Base-by-base conservation (phyloP, 2,888 invertebrate species). In the Ennomos quercinarius region DNA sequence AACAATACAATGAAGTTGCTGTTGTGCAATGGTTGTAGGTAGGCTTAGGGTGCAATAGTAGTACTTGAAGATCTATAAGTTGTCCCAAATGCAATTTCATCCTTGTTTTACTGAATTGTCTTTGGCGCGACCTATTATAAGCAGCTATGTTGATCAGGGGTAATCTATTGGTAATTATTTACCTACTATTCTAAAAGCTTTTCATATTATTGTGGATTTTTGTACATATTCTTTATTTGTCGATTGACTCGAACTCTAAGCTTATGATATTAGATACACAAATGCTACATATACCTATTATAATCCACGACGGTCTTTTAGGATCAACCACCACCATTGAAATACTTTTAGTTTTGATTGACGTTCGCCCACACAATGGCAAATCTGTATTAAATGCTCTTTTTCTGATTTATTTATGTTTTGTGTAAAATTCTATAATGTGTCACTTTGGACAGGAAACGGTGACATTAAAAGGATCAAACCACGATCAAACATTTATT, bases 311-410 rank as follows among this genome's bases (percentile, higher is more conserved):
- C 61, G 54, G 43, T 50, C 62, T 60, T 70, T 66, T 72, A 74
- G 80, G 74, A 67, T 68, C 61, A 55, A 66, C 68, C 61, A 74
- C 76, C 70, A 70, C 76, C 6, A 4, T 27, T 27, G 27, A 76
- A 71, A 74, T 74, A 71, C 63, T 53, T 62, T 51, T 62, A 56
- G 78, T 81, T 83, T 86, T 88, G 90, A 89, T 77, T 90, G 91
- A 91, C 88, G 76, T 84, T 78, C 83, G 76, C 84, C 87, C 80
- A 79, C 85, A 90, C 87, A 89, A 89, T 86, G 67, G 72, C 66
- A 83, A 88, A 87, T 87, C 84, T 77, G 78, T 83, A 82, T 85
- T 86, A 85, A 87, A 90, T 89, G 89, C 77, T 84, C 89, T 87
- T 91, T 91, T 90, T 83, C 74, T 67, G 64, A 65, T 69, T 71